phyloP scores from a whole-genome alignment of 2,113 vertebrate species.

The Ceuthmochares aereus region DNA sequence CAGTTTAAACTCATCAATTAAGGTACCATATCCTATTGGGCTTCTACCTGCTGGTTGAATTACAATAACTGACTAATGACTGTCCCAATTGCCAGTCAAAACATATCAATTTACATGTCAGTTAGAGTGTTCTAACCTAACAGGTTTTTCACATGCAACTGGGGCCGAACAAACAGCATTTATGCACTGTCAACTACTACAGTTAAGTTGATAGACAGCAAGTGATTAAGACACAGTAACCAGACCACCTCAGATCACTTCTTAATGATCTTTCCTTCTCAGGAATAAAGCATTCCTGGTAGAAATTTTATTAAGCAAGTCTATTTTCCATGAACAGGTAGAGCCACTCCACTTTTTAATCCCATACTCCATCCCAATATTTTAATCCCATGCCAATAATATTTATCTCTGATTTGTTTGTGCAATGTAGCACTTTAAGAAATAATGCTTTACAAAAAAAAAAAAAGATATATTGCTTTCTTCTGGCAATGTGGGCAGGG shows the following conservation, averaged over 20 bases:
- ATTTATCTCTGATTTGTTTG: not conserved
- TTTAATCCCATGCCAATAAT: not conserved
- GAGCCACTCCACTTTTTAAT: not conserved
- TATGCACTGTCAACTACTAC: not conserved
- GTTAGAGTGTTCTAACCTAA: not conserved
- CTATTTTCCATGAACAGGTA: not conserved
- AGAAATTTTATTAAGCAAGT: not conserved
- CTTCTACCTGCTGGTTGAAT: not conserved
- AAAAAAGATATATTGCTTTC: not conserved
- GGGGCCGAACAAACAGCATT: not conserved
- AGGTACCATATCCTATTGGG: not conserved
- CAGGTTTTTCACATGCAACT: not conserved
- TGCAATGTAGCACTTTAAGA: not conserved
- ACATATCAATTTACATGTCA: slow-evolving; percentile 17
- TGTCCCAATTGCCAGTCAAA: not conserved
- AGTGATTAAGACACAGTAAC: not conserved
- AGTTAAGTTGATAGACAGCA: not conserved
- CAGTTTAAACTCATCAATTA: not conserved
- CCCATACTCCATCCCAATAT: not conserved
- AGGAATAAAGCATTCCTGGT: not conserved
- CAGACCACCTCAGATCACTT: not conserved
- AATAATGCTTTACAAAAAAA: not conserved
- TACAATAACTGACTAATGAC: not conserved
- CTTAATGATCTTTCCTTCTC: not conserved
- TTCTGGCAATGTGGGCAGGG: not conserved